A percentile compares a stretch with the other conserved stretches of the same genome.
Evolutionary conservation across 2,888 invertebrate genomes (phyloP).

Genomic region (Nomada hirtipes): DNA sequence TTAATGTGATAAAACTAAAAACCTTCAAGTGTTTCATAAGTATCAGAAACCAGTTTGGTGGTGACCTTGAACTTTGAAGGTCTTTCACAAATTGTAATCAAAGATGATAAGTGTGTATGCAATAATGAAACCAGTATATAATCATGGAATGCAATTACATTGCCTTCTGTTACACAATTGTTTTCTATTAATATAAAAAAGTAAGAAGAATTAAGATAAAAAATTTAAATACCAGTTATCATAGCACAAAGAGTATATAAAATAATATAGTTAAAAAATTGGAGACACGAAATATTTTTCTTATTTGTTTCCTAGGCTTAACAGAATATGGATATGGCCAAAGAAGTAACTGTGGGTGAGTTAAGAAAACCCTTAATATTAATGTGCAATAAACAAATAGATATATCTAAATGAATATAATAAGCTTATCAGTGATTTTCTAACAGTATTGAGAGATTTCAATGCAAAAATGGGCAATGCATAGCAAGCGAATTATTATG

Average conservation of each 20-base stretch:
- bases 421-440: not conserved
- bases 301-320: conserved; percentile 37
- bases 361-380: not conserved
- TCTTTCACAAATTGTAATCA: conserved; percentile 9
- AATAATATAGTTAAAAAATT: not conserved
- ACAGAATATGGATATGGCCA: conserved; percentile 42
- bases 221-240: not conserved
- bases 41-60: conserved; percentile 64
- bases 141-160: not conserved
- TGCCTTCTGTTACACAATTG: not conserved
- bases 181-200: not conserved
- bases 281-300: not conserved
- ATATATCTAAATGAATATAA: conserved; percentile 2
- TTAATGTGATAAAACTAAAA: not conserved
- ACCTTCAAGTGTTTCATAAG: not conserved
- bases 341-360: conserved; percentile 50
- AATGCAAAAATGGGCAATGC: conserved; percentile 83
- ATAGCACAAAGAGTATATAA: not conserved
- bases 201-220: not conserved
- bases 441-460: conserved; percentile 64
- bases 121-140: not conserved
- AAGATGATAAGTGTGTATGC: not conserved
- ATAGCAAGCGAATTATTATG: conserved; percentile 82
- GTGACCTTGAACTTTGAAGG: conserved; percentile 67
- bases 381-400: not conserved